Conservation (phyloP, 1,140 invertebrate genomes). For the honey bee (Apis mellifera) region DNA sequence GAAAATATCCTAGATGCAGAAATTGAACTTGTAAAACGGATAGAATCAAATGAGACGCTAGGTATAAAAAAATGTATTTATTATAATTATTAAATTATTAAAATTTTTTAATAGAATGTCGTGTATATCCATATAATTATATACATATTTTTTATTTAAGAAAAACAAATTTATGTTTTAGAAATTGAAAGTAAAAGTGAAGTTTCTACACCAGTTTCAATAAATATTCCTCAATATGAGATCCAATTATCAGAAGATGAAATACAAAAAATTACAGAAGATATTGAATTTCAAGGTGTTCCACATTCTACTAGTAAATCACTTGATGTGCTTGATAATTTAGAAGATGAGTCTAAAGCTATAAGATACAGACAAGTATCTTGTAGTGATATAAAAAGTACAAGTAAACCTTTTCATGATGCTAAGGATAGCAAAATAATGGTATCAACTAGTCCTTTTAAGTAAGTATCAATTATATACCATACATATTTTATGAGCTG, state of each 20-base stretch:
- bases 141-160: not conserved
- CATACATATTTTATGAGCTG: too few relatives aligned
- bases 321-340: conserved; percentile 10
- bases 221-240: not conserved
- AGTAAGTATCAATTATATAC: not conserved
- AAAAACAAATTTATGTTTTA: not conserved
- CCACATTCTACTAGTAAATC: conserved; percentile 18
- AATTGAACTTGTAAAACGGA: not conserved
- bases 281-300: conserved; percentile 24
- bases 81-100: not conserved
- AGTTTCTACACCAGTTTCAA: conserved; percentile 13
- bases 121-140: not conserved
- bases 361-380: conserved; percentile 17
- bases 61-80: conserved; percentile 2
- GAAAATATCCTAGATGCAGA: conserved; percentile 53
- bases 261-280: not conserved
- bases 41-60: conserved; percentile 1
- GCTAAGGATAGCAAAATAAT: not conserved
- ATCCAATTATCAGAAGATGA: not conserved
- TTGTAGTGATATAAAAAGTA: conserved; percentile 15
- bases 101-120: not conserved
- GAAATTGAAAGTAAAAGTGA: conserved; percentile 25
- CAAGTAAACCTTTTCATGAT: conserved; percentile 2
- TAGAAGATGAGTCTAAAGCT: not conserved
- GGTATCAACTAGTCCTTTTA: not conserved